Conservation (phyloP, 2,797 vertebrate genomes). For the Limosa lapponica region DNA sequence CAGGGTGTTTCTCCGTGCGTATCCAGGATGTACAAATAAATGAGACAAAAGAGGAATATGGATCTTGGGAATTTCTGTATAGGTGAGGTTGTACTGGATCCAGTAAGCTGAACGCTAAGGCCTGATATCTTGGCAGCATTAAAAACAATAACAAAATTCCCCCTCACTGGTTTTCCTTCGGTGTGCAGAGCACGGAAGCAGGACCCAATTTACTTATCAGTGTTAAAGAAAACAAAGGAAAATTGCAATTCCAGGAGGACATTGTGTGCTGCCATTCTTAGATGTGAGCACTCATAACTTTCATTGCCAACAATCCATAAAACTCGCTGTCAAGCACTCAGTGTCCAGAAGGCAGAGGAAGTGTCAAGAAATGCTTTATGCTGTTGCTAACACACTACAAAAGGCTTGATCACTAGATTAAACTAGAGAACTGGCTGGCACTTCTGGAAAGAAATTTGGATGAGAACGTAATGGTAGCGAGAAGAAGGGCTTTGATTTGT, state of each 20-base stretch:
- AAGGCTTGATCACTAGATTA: constrained; percentile 44
- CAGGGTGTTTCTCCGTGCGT: rapidly evolving
- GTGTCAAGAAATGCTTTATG: constrained; percentile 54
- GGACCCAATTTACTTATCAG: background rate
- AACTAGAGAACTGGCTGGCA: constrained; percentile 7
- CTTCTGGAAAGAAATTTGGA: background rate
- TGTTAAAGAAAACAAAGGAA: background rate
- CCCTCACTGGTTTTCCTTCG: background rate
- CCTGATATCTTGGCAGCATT: background rate
- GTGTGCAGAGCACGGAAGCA: background rate
- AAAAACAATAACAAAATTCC: background rate
- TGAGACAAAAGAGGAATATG: background rate
- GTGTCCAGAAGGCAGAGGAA: constrained; percentile 41
- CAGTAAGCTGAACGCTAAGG: background rate
- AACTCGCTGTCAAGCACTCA: constrained; percentile 11
- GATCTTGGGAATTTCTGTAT: background rate
- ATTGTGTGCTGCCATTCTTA: constrained; percentile 5
- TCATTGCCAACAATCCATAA: constrained; percentile 50
- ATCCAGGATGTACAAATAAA: background rate
- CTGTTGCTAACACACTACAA: constrained; percentile 56
- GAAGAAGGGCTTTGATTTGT: constrained; percentile 7
- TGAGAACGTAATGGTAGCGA: background rate
- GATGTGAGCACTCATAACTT: constrained; percentile 5
- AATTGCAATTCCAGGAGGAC: constrained; percentile 21
- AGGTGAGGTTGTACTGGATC: background rate